Percentiles rank a stretch among this genome's conserved stretches.
These are phyloP conservation scores for Hirtodrosophila duncani DNA, from an alignment of 2,888 invertebrate genomes.

Conservation along the genomic window DNA sequence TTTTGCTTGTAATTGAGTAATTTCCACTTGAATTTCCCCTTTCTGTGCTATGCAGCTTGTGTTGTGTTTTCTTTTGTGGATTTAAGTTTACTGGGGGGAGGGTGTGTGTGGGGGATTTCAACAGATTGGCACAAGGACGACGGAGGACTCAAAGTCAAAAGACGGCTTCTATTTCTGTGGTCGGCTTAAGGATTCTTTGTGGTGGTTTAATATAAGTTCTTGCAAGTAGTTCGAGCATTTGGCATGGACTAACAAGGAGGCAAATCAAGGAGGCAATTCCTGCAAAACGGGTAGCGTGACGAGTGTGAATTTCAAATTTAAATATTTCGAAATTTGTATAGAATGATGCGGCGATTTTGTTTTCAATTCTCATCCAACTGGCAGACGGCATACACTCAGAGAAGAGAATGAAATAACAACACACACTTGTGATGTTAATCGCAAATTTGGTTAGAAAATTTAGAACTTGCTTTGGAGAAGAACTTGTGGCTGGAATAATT, in stretches of 20 bases:
- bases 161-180: conserved; percentile 31
- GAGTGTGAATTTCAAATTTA: conserved; percentile 64
- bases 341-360: conserved; percentile 57
- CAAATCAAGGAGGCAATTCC: conserved; percentile 26
- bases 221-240: too few relatives aligned
- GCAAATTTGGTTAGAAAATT: too few relatives aligned
- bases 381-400: too few relatives aligned
- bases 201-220: conserved; percentile 66
- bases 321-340: conserved; percentile 58
- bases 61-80: conserved; percentile 55
- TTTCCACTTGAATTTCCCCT: conserved; percentile 73
- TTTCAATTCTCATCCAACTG: conserved; percentile 25
- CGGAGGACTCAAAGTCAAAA: not conserved
- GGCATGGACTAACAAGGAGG: not conserved
- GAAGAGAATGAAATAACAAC: too few relatives aligned
- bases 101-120: conserved; percentile 65
- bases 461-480: too few relatives aligned
- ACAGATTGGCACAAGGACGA: conserved; percentile 44
- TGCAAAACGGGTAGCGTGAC: conserved; percentile 55
- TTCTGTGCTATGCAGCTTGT: conserved; percentile 32
- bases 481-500: too few relatives aligned
- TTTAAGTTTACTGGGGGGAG: too few relatives aligned
- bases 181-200: conserved; percentile 57
- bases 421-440: too few relatives aligned
- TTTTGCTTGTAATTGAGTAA: conserved; percentile 63